Evolutionary conservation across 2,888 invertebrate species (phyloP), one percentile per base, ranked within the genome.

Genomic region (Ypsolopha scabrella): DNA sequence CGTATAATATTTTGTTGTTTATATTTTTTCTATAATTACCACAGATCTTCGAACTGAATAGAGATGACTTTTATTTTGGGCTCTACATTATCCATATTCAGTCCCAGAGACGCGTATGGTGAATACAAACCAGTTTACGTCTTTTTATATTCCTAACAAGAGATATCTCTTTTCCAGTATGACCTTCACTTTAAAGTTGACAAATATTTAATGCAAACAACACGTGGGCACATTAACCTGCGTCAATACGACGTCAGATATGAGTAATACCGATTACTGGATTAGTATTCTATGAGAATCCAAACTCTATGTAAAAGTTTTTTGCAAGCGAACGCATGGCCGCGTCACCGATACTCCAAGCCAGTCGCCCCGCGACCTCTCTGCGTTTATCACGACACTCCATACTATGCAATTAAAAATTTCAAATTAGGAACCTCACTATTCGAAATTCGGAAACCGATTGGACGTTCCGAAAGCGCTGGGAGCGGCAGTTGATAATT

Each of bases 321-420:
- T 80, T 81, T 82, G 83, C 82, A 79, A 80, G 72, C 66, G 64
- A 67, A 67, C 80, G 81, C 82, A 80, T 82, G 43, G 62, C 74
- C 70, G 74, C 74, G 66, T 73, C 67, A 72, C 72, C 75, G 78
- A 74, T 75, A 80, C 66, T 71, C 64, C 70, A 68, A 62, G 65
- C 70, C 67, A 83, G 83, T 83, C 78, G 77, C 65, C 59, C 58
- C 70, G 75, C 80, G 76, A 75, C 82, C 80, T 80, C 74, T 68
- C 73, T 54, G 54, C 78, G 77, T 66, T 75, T 80, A 80, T 81
- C 83, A 78, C 82, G 80, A 67, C 72, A 65, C 69, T 24, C 24
- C 4, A 24, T 24, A 64, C 68, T 60, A 66, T 67, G n/a, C 48
- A 41, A 48, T 35, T 47, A 47, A 37, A 45, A 34, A 77, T 74